Evolutionary conservation across 2,797 vertebrate species (phyloP), one percentile per base, ranked within the genome.

Genomic region (Menidia menidia): DNA sequence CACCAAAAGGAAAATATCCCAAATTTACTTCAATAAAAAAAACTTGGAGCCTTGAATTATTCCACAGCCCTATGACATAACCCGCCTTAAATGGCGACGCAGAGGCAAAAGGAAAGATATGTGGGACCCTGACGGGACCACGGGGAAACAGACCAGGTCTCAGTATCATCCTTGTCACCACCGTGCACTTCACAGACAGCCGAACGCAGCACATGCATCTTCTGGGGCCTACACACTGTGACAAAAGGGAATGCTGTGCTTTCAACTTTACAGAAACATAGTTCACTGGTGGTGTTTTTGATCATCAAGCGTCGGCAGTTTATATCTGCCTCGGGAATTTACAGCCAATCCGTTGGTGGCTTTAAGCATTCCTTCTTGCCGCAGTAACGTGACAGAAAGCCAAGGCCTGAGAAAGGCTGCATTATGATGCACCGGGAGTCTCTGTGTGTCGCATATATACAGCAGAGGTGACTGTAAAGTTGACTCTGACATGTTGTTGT

Each of bases 291-390:
- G 30, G 10, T 32, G 58, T 44, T 69, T 60, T 53, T 60, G 47
- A 68, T 68, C 58, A 60, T 60, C 55, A 44, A 39, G 32, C 16
- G 9, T 48, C 14, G 32, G 41, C 30, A 47, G 32, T 47, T 61
- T 47, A 43, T 48, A n/a, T 41, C 51, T 41, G 50, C 31, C 12
- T 12, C 44, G 44, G 19, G 19, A 53, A 53, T 54, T 30, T 47
- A 33, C 52, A 43, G 9, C 43, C 42, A 69, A 14, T 31, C 6
- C n/a, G 54, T 42, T 39, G 51, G n/a, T 32, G 18, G 6, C 32
- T 25, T 10, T 33, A 12, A 15, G 8, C 44, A 47, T 47, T 25
- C 15, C n/a, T n/a, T 15, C 43, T 13, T 30, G 35, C 19, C 13
- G 25, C 35, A 43, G 30, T 31, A 52, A 31, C 18, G 13, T 39